Evolutionary conservation across 2,113 vertebrate genomes (phyloP).

Genomic region (Pogona vitticeps): DNA sequence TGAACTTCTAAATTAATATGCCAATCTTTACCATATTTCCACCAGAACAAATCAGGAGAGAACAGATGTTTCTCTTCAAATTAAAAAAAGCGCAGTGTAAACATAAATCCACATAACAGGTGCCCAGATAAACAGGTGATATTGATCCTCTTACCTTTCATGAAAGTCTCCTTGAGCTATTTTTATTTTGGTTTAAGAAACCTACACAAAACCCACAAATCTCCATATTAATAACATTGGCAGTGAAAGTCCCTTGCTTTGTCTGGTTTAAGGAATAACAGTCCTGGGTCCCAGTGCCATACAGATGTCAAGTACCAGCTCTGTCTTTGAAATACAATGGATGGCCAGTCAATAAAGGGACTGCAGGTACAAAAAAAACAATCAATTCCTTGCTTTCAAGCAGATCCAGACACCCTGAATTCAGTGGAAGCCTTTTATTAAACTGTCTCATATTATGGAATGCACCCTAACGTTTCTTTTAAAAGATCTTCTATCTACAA

Average conservation of each 20-base stretch:
- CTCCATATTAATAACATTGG: not conserved
- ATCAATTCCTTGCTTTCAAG: constrained; percentile 41
- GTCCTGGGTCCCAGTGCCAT: not conserved
- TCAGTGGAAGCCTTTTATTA: constrained; percentile 34
- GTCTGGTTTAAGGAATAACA: not conserved
- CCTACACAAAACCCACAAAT: not conserved
- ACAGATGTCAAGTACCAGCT: constrained; percentile 39
- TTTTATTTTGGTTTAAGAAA: not conserved
- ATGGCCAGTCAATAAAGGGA: constrained; percentile 21
- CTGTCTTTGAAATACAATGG: constrained; percentile 21
- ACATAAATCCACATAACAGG: not conserved
- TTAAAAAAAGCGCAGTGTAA: not conserved
- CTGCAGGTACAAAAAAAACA: not conserved
- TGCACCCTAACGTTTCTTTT: constrained; percentile 36
- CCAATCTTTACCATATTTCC: not conserved
- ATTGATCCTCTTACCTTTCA: no score
- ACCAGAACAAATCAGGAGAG: constrained; percentile 18
- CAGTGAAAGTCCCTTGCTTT: constrained; percentile 1
- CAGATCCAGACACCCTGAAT: constrained; percentile 38
- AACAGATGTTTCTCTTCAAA: not conserved
- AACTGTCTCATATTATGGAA: constrained; percentile 36
- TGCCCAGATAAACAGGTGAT: no score
- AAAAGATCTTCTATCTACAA: constrained; percentile 33
- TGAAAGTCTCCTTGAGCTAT: not conserved
- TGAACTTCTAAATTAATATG: constrained; percentile 17